Evolutionary conservation across 2,113 vertebrate species (phyloP).

Genomic region (Nettapus auritus): DNA sequence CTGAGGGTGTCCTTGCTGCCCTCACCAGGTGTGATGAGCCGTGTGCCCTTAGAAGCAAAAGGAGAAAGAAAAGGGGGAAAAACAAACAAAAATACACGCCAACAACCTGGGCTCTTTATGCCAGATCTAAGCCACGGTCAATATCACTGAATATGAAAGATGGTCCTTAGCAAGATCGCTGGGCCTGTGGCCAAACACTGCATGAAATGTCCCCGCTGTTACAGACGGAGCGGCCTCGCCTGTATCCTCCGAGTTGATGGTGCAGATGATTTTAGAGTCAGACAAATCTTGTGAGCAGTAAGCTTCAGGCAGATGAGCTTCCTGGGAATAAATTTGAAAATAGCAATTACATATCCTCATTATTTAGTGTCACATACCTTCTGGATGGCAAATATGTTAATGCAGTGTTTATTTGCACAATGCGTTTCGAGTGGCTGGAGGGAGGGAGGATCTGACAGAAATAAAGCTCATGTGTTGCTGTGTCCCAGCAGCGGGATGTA

Average conservation of each 20-base stretch:
- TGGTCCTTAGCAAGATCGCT: background rate
- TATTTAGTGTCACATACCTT: background rate
- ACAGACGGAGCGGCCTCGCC: too few species aligned
- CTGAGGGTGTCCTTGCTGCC: too few species aligned
- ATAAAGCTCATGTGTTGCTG: background rate
- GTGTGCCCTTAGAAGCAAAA: background rate
- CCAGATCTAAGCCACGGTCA: background rate
- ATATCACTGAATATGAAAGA: fast-evolving
- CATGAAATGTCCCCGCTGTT: background rate
- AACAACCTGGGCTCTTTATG: background rate
- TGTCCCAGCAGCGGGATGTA: background rate
- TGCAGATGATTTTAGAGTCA: background rate
- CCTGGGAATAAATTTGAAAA: background rate
- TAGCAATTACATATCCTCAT: background rate
- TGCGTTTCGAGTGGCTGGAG: background rate
- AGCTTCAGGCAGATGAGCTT: background rate
- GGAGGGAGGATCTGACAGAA: background rate
- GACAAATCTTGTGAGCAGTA: background rate
- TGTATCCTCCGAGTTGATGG: fast-evolving
- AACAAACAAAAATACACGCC: background rate
- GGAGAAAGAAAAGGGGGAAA: too few species aligned
- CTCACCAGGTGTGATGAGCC: fast-evolving
- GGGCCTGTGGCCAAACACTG: background rate
- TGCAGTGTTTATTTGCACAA: background rate
- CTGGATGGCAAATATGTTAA: background rate